Evolutionary conservation across 2,113 vertebrate species (phyloP).

Genomic region (Chaenogobius annularis): DNA sequence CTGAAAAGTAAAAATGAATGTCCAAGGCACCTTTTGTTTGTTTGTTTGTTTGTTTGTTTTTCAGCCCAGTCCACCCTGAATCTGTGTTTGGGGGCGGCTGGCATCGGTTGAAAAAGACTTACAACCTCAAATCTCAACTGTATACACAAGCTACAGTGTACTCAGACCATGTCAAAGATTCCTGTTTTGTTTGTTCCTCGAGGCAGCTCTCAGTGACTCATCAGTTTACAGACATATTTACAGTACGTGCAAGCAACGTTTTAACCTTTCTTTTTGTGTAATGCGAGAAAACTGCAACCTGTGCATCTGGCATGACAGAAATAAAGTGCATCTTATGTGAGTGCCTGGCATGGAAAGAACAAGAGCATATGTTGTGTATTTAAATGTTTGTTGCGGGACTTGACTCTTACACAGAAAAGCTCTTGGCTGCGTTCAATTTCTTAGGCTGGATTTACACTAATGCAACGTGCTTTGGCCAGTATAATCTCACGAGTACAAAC

Average conservation of each 20-base stretch:
- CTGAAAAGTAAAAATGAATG: too few relatives aligned
- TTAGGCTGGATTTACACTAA: neutral
- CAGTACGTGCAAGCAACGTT: neutral
- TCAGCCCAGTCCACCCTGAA: neutral
- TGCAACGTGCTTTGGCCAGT: neutral
- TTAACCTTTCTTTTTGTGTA: neutral
- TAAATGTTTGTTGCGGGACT: constrained; percentile 48
- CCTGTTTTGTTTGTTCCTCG: constrained; percentile 21
- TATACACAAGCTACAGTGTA: constrained; percentile 22
- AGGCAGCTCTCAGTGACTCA: constrained; percentile 23
- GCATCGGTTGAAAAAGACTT: neutral
- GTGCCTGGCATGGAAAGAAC: neutral
- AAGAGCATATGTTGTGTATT: constrained; percentile 47
- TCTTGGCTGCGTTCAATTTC: neutral
- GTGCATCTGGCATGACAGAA: neutral
- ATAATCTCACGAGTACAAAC: constrained; percentile 17
- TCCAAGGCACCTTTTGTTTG: too few relatives aligned
- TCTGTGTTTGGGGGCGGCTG: neutral
- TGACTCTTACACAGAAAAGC: neutral
- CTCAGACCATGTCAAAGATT: constrained; percentile 19
- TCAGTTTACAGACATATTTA: constrained; percentile 18
- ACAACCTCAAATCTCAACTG: neutral
- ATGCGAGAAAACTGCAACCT: neutral
- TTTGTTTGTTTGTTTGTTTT: too few relatives aligned
- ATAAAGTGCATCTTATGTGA: neutral